Base-by-base conservation (phyloP, 2,113 vertebrate genomes). In the Hippocampus mohnikei region DNA sequence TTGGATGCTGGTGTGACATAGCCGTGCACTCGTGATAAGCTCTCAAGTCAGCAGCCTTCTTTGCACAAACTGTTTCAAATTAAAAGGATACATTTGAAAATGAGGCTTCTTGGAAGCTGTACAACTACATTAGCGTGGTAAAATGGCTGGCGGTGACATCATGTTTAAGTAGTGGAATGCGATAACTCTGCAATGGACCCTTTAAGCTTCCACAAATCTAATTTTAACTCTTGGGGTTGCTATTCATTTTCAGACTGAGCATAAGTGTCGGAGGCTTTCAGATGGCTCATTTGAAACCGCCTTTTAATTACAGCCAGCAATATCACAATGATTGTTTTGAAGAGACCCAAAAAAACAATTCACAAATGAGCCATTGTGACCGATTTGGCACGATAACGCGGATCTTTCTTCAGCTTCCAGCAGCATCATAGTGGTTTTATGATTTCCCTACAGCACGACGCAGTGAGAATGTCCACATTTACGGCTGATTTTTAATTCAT, bases 231-330 rank as follows among this genome's bases (percentile, higher is more conserved):
- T 61, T 41, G 63, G 72, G 81, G n/a, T 71, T 73, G 20, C 61
- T 73, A 52, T 72, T 81, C 56, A 70, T 83, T 46, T 72, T 83
- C 72, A 81, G 80, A 67, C 66, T 46, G 37, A 83, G 77, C 63
- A 75, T 76, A 76, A 74, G 73, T 83, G 81, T 71, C 78, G 84
- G 83, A 85, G 84, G 58, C 66, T 69, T 85, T 64, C 75, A 87
- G 78, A 86, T 84, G 84, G 74, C 75, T 85, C 80, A 76, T 72
- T 83, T 81, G 55, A 84, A 82, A 70, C 71, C 74, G 69, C 79
- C 67, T 75, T 80, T 81, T 82, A 83, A 85, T 86, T 83, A 84
- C 69, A 75, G 73, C 40, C 48, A 52, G 78, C 23, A 60, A 76
- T 79, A 78, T 80, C 59, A 69, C 68, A 74, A 70, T 68, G 50